Conservation (phyloP, 2,797 vertebrate genomes). For the Luscinia luscinia region DNA sequence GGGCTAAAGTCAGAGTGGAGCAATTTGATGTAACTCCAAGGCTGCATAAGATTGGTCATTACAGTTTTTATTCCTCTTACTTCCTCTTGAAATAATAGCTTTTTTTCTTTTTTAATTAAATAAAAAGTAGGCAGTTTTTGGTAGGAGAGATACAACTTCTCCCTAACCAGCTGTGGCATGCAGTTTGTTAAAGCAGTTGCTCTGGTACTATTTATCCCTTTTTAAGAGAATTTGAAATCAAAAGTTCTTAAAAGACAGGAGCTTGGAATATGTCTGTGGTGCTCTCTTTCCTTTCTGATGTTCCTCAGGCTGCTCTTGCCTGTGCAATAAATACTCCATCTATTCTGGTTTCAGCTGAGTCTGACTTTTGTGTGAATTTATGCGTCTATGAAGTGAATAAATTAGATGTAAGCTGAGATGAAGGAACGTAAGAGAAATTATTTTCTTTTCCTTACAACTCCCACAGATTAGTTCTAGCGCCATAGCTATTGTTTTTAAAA, state of each 20-base stretch:
- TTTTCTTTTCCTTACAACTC: constrained; percentile 29
- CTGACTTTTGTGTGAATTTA: constrained; percentile 65
- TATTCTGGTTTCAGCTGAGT: constrained; percentile 60
- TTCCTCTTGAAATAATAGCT: neutral
- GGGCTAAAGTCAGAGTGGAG: neutral
- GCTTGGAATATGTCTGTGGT: neutral
- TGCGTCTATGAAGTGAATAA: constrained; percentile 46
- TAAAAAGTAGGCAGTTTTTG: neutral
- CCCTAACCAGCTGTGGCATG: neutral
- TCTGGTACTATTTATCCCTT: neutral
- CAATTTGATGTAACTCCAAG: neutral
- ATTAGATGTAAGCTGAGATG: constrained; percentile 49
- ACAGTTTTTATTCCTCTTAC: neutral
- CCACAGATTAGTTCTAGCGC: neutral
- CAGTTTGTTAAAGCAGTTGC: neutral
- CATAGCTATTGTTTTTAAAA: constrained; percentile 4
- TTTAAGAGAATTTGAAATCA: neutral
- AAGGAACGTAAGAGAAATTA: constrained; percentile 11
- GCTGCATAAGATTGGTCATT: neutral
- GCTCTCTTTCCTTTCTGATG: neutral
- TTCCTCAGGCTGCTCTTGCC: constrained; percentile 39
- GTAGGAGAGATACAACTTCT: neutral
- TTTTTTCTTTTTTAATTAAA: neutral
- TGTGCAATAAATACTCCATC: constrained; percentile 45
- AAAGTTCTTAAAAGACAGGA: neutral